These are phyloP conservation scores for Aurelia aurita DNA, from an alignment of 30 jellyfish, hydroid and myxozoan genomes.

Conservation along the genomic window DNA sequence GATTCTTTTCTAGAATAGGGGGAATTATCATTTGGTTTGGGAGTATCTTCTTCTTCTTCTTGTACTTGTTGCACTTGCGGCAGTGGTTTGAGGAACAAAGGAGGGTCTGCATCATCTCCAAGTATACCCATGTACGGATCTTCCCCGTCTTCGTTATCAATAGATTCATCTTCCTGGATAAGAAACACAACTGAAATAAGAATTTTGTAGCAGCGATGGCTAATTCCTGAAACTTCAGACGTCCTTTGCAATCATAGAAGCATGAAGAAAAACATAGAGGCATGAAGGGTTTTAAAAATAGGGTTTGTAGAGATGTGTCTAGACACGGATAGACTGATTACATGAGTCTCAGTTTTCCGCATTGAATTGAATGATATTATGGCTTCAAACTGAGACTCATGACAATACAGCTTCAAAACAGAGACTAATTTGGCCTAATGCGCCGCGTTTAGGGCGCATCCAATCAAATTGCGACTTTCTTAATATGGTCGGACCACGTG, in stretches of 20 bases:
- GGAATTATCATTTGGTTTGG: conserved; percentile 13
- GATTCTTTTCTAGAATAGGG: neutral
- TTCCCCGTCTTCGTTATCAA: conserved; percentile 19
- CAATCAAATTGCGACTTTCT: no score
- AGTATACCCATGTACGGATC: conserved; percentile 20
- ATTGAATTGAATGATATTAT: no score
- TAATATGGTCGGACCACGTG: no score
- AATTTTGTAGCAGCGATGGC: neutral
- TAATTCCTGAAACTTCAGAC: neutral
- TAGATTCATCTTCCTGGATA: conserved; percentile 16
- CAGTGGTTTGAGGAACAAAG: conserved; percentile 17
- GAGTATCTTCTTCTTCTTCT: conserved; percentile 18
- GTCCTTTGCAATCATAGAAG: neutral
- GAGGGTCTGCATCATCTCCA: conserved; percentile 39
- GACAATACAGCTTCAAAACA: no score
- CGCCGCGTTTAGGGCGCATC: no score
- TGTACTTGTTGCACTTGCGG: conserved; percentile 25
- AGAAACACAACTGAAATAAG: neutral
- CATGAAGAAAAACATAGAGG: neutral
- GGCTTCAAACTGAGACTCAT: no score
- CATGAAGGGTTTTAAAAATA: neutral
- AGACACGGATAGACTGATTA: no score
- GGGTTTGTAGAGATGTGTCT: no score
- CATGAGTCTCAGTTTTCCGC: no score
- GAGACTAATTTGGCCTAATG: no score